These are phyloP conservation scores for Aplodontia rufa DNA, from an alignment of 2,113 vertebrate species.

Conservation along the genomic window DNA sequence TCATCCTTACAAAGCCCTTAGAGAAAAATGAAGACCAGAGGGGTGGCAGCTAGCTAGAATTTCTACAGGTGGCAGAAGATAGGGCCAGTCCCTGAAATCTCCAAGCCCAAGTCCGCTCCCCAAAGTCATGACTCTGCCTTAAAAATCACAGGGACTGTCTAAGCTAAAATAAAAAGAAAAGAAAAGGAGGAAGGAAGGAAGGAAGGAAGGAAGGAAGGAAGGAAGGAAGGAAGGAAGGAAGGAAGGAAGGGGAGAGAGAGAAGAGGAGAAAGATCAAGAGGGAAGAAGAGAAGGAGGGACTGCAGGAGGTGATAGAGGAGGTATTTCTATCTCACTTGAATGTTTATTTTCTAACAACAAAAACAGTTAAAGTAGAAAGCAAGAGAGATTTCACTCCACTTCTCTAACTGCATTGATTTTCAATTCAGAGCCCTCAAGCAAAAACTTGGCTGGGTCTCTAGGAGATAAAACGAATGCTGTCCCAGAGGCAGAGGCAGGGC, in stretches of 20 bases:
- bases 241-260: too few species aligned
- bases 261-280: background rate
- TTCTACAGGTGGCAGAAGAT: background rate
- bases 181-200: too few species aligned
- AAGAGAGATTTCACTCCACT: background rate
- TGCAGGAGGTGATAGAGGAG: background rate
- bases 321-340: background rate
- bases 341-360: background rate
- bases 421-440: constrained; percentile 32
- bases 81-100: background rate
- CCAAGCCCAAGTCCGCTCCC: background rate
- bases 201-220: too few species aligned
- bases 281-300: background rate
- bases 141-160: background rate
- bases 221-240: background rate
- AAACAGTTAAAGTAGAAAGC: background rate
- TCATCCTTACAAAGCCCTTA: background rate
- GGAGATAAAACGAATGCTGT: background rate
- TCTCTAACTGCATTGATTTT: constrained; percentile 1
- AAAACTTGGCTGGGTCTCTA: background rate
- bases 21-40: background rate
- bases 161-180: background rate
- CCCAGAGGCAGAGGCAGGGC: background rate
- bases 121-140: background rate
- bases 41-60: too few species aligned